These are phyloP conservation scores for Rhipidura dahli DNA, from an alignment of 2,113 vertebrate species.

Conservation along the genomic window DNA sequence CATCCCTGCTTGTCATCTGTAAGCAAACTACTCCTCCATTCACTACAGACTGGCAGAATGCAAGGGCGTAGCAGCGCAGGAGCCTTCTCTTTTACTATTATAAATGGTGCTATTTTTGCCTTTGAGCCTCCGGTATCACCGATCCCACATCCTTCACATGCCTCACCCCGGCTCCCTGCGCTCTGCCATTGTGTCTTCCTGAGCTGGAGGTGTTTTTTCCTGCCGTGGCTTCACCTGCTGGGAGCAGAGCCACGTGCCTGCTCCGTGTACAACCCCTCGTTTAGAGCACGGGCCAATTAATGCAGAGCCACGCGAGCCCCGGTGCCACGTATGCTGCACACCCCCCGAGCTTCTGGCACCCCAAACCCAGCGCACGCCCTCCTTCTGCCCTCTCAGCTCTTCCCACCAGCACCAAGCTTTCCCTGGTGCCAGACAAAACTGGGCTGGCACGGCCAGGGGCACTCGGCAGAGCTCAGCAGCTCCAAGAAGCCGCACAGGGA, in stretches of 20 bases:
- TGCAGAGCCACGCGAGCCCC: not conserved
- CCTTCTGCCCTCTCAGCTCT: not conserved
- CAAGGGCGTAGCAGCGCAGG: not conserved
- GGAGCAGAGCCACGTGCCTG: not conserved
- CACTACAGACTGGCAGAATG: not conserved
- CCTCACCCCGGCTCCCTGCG: not conserved
- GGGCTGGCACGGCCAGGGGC: not conserved
- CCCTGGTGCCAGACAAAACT: constrained; percentile 38
- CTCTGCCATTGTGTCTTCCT: not conserved
- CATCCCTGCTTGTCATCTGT: constrained; percentile 4
- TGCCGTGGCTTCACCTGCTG: not conserved
- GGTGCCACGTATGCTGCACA: rapidly evolving
- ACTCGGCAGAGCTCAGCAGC: not conserved
- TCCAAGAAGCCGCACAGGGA: not conserved
- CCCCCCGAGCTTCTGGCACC: not conserved
- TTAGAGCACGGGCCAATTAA: not conserved
- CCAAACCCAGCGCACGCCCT: rapidly evolving
- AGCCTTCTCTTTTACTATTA: constrained; percentile 18
- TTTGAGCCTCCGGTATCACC: not conserved
- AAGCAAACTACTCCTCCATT: constrained; percentile 51
- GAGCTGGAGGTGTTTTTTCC: constrained; percentile 17
- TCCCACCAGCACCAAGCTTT: not conserved
- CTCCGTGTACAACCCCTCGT: not conserved
- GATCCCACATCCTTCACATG: not conserved
- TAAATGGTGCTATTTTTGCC: constrained; percentile 38